Evolutionary conservation across 2,797 vertebrate species (phyloP).

Genomic region (Galagoides demidoff): DNA sequence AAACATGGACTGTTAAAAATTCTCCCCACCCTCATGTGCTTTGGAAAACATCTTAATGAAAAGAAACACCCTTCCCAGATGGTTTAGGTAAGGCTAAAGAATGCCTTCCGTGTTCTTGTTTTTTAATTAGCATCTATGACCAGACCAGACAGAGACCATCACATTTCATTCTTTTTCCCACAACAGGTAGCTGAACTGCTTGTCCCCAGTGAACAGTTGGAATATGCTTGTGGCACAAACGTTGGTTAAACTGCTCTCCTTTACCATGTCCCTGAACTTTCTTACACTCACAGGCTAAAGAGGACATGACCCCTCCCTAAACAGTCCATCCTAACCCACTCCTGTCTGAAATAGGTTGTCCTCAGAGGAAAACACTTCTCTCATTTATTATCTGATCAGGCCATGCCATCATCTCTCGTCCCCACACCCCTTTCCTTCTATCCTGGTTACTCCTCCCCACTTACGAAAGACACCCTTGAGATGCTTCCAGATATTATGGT

Average conservation of each 20-base stretch:
- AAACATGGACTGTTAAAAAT: neutral
- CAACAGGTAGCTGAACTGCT: neutral
- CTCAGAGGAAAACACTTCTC: neutral
- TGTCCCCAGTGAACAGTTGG: neutral
- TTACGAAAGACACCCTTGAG: neutral
- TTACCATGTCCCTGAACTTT: neutral
- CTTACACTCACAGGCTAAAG: neutral
- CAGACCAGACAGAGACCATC: too few relatives aligned
- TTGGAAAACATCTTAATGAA: neutral
- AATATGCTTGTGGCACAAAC: neutral
- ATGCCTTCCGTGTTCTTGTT: neutral
- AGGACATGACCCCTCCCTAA: neutral
- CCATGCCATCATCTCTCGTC: neutral
- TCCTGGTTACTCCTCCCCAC: neutral
- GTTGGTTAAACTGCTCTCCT: neutral
- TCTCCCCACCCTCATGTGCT: neutral
- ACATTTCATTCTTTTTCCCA: neutral
- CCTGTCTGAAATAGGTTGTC: neutral
- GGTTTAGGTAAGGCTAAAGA: neutral
- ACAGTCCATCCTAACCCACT: accelerated
- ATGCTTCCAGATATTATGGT: neutral
- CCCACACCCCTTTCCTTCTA: neutral
- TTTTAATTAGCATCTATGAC: neutral
- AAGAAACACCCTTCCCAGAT: neutral
- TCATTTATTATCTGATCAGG: neutral